Percentiles rank a stretch among this genome's conserved stretches.
These are phyloP conservation scores for Adelognathus sp. DNA, from an alignment of 2,888 invertebrate species.

Conservation along the genomic window DNA sequence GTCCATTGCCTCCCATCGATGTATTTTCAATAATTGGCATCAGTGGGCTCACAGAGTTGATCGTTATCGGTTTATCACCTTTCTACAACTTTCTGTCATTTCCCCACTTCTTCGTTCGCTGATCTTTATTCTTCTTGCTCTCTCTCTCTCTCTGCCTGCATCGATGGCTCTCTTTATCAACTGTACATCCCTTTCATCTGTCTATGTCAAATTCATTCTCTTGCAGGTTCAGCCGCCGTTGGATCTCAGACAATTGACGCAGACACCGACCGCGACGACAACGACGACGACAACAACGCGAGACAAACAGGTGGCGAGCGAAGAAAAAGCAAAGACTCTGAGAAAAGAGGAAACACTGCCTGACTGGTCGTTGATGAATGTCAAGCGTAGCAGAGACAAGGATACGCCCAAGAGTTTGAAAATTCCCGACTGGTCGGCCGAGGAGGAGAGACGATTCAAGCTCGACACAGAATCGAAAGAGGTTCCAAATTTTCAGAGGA, in stretches of 20 bases:
- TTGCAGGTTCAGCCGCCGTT: constrained; percentile 86
- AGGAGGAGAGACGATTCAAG: constrained; percentile 75
- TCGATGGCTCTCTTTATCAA: too few relatives aligned
- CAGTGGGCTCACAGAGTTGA: too few relatives aligned
- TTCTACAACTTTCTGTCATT: too few relatives aligned
- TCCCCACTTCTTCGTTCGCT: too few relatives aligned
- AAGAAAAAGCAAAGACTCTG: constrained; percentile 59
- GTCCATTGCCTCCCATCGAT: too few relatives aligned
- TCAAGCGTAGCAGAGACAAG: constrained; percentile 73
- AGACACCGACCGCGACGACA: constrained; percentile 67
- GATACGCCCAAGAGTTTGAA: constrained; percentile 71
- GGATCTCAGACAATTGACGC: constrained; percentile 83
- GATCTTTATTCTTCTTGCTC: too few relatives aligned
- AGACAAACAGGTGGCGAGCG: constrained; percentile 72
- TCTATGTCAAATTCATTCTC: too few relatives aligned
- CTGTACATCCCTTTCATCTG: too few relatives aligned
- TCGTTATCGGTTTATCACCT: too few relatives aligned
- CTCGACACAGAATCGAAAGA: constrained; percentile 75
- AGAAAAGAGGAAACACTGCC: constrained; percentile 72
- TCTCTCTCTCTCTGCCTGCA: too few relatives aligned
- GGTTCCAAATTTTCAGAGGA: constrained; percentile 44
- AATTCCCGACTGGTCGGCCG: constrained; percentile 75
- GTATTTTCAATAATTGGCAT: too few relatives aligned
- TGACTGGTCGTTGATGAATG: constrained; percentile 75
- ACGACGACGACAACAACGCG: constrained; percentile 66